These are phyloP conservation scores for Salvelinus namaycush DNA, from an alignment of 2,113 vertebrate species.

Conservation along the genomic window DNA sequence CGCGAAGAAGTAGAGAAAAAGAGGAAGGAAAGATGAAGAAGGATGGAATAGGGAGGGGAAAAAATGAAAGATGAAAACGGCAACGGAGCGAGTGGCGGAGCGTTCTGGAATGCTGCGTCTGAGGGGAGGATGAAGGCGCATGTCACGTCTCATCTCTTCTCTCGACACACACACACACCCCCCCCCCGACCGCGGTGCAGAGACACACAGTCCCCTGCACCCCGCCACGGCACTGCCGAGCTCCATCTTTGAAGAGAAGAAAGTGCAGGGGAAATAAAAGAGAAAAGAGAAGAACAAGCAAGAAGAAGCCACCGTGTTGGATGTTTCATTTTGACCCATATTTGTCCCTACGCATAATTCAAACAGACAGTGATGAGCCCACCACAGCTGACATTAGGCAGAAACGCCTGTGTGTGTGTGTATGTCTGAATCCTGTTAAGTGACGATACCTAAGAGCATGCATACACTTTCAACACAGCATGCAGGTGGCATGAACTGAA, in stretches of 20 bases:
- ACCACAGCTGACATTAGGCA: slow-evolving; percentile 24
- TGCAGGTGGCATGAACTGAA: slow-evolving; percentile 52
- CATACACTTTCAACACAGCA: slow-evolving; percentile 36
- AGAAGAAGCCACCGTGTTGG: slow-evolving; percentile 64
- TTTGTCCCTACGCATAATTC: slow-evolving; percentile 74
- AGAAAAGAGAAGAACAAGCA: slow-evolving; percentile 53
- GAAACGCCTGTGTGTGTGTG: slow-evolving; percentile 38
- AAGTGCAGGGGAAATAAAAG: slow-evolving; percentile 70
- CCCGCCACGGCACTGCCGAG: slow-evolving; percentile 43
- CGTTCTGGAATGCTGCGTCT: slow-evolving; percentile 68
- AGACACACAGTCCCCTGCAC: slow-evolving; percentile 53
- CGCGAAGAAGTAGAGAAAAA: background rate
- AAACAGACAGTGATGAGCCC: slow-evolving; percentile 65
- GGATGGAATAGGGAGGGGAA: slow-evolving; percentile 52
- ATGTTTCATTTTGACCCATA: slow-evolving; percentile 76
- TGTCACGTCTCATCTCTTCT: slow-evolving; percentile 68
- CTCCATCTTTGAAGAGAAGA: slow-evolving; percentile 67
- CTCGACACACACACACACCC: slow-evolving; percentile 25
- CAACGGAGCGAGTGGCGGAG: slow-evolving; percentile 62
- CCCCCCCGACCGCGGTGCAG: slow-evolving; percentile 25
- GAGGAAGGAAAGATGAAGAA: slow-evolving; percentile 52
- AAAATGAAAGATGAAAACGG: slow-evolving; percentile 66
- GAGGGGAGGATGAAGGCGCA: slow-evolving; percentile 73
- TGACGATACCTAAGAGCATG: slow-evolving; percentile 54
- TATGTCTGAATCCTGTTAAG: background rate